A percentile compares a stretch with the other conserved stretches of the same genome.
These are phyloP conservation scores for Molossus molossus DNA, from an alignment of 2,797 vertebrate genomes.

Conservation along the genomic window DNA sequence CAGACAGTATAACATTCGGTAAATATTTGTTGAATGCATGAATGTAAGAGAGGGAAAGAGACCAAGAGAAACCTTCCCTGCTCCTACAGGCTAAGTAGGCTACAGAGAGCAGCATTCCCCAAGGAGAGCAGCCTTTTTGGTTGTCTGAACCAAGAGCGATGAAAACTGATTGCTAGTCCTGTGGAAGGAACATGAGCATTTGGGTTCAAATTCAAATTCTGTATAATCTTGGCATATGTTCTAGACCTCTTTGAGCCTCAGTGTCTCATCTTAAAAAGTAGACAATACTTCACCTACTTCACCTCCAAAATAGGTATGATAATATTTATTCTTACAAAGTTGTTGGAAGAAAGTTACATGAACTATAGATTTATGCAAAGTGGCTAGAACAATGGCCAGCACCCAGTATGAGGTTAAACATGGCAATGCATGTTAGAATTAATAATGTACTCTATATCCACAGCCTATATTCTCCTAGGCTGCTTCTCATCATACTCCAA, in stretches of 20 bases:
- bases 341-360: not conserved
- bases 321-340: not conserved
- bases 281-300: not conserved
- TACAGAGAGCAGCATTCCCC: not conserved
- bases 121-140: not conserved
- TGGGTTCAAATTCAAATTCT: not conserved
- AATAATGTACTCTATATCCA: not conserved
- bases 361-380: constrained; percentile 33
- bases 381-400: not conserved
- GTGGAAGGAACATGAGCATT: not conserved
- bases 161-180: not conserved
- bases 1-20: not conserved
- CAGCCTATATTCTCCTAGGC: not conserved
- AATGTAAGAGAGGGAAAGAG: not conserved
- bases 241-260: not conserved
- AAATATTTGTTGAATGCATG: not conserved
- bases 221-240: not conserved
- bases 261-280: not conserved
- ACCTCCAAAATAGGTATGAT: not conserved
- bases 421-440: not conserved
- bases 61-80: not conserved
- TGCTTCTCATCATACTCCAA: not conserved
- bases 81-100: not conserved
- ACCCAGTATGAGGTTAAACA: not conserved
- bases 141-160: not conserved